Evolutionary conservation across 1,140 invertebrate genomes (phyloP).

Genomic region (Nasonia vitripennis): DNA sequence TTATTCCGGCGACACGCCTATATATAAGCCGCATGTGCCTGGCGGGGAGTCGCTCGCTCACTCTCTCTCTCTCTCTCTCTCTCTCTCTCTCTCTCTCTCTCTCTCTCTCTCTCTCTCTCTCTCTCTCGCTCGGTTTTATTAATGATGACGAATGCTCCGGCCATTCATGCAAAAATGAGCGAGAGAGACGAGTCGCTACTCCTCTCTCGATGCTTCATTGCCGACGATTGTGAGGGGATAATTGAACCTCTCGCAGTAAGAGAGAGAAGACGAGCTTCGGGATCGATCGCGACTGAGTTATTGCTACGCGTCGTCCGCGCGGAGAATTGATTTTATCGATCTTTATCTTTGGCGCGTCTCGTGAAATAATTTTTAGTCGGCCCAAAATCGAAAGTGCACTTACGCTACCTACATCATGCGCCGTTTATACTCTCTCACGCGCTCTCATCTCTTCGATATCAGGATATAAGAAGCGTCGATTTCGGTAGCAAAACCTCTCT

Average conservation of each 20-base stretch:
- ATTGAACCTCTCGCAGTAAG: conserved; percentile 25
- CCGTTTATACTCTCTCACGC: not conserved
- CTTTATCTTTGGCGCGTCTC: not conserved
- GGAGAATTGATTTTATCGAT: conserved; percentile 4
- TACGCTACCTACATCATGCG: not conserved
- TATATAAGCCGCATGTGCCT: not conserved
- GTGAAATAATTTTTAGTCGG: not conserved
- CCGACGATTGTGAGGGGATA: not conserved
- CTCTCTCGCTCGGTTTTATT: conserved; percentile 35
- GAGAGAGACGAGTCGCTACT: not conserved
- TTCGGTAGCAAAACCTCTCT: not conserved
- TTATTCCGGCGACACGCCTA: conserved; percentile 46
- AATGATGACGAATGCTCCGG: conserved; percentile 51
- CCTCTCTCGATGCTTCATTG: not conserved
- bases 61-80: not conserved
- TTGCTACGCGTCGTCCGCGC: not conserved
- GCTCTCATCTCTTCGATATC: not conserved
- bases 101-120: no score
- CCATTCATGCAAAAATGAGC: conserved; percentile 45
- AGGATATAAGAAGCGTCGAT: not conserved
- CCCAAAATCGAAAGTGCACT: not conserved
- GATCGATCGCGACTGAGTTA: conserved; percentile 15
- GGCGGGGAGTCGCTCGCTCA: not conserved
- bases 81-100: not conserved
- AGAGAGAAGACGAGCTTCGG: not conserved